phyloP scores from a whole-genome alignment of 1,140 invertebrate genomes.

The Hylaeus volcanicus region DNA sequence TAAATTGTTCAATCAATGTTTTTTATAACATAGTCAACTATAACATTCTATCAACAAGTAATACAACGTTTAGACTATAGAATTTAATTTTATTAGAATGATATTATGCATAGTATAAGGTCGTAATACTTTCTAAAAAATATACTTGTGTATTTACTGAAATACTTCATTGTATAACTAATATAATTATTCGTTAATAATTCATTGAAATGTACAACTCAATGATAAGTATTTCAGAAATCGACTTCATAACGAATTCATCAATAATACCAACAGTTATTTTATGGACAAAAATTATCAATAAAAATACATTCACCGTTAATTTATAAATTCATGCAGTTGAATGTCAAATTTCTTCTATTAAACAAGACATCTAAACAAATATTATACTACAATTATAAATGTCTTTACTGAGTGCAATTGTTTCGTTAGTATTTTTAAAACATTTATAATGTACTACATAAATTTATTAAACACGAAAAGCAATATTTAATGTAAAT shows the following conservation, averaged over 20 bases:
- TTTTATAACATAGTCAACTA: not conserved
- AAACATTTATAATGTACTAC: conserved; percentile 35
- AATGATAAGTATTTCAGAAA: conserved; percentile 19
- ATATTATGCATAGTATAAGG: conserved; percentile 32
- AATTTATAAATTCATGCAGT: conserved; percentile 35
- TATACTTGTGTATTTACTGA: conserved; percentile 35
- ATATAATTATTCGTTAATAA: conserved; percentile 22
- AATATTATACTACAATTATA: conserved; percentile 19
- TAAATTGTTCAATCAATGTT: conserved; percentile 27
- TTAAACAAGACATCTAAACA: conserved; percentile 33
- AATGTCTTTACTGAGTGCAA: not conserved
- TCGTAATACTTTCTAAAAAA: conserved; percentile 42
- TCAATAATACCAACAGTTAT: conserved; percentile 5
- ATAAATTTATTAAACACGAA: conserved; percentile 29
- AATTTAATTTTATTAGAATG: conserved; percentile 35
- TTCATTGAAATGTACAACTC: not conserved
- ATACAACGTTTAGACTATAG: conserved; percentile 10
- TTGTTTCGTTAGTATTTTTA: conserved; percentile 35
- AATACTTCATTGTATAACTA: conserved; percentile 37
- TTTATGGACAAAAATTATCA: not conserved
- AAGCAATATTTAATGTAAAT: conserved; percentile 25
- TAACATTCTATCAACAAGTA: conserved; percentile 19
- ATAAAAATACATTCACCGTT: not conserved
- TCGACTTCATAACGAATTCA: not conserved
- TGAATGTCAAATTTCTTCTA: conserved; percentile 7